Evolutionary conservation across 1,140 invertebrate genomes (phyloP), one percentile per base, ranked within the genome.

Genomic region (Holcopasites calliopsidis): DNA sequence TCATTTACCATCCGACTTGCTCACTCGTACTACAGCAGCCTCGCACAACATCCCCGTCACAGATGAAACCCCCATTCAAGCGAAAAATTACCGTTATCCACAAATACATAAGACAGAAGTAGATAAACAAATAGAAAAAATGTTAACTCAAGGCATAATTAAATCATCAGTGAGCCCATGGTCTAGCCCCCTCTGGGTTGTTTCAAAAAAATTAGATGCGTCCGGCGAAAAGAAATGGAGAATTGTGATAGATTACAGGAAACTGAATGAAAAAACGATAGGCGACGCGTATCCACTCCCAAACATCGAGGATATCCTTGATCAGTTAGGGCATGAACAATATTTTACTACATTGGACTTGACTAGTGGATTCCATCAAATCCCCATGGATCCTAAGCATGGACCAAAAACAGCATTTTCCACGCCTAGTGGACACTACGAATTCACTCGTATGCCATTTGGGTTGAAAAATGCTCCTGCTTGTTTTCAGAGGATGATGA

Each of bases 311-410:
- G 68, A 70, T 11, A 60, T 60, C 0, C 33, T 70, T n/a, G 54
- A 70, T 26, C 55, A 70, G 13, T 26, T 70, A 13, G 55, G 68
- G 1, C 42, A 60, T 44, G 31, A 54, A 1, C 57, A 60, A n/a
- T 71, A 60, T n/a, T 71, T 60, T 38, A n/a, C 68, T 0, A 60
- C 54, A 4, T 42, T 69, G 4, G 61, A 65, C 21, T 23, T 65
- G 2, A 44, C 61, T 2, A 31, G 4, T 18, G 61, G 61, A 2
- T 50, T 58, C 18, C 55, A 70, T 13, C 68, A 70, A 35, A 70
- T 70, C n/a, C 35, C 40, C 1, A 58, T 70, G 54, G 11, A 28
- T 2, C n/a, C 40, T 2, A 18, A 60, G 3, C 11, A 70, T 7
- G 11, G 18, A 2, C 7, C 18, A 0, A 70, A 58, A 31, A 70